phyloP scores from a whole-genome alignment of 30 jellyfish, hydroid and myxozoan genomes.

The Catostylus mosaicus region DNA sequence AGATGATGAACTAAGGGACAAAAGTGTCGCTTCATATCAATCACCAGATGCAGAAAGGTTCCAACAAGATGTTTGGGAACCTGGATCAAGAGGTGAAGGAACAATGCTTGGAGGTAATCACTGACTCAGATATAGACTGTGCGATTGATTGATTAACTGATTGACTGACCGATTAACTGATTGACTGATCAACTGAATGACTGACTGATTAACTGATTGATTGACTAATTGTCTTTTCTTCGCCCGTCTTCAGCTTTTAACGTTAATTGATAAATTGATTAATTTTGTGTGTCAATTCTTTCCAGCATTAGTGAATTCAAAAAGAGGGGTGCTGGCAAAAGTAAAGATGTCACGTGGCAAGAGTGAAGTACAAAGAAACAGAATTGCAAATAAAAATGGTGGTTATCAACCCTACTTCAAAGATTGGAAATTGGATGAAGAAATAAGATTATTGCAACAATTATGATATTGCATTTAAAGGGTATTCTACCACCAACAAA shows the following conservation, averaged over 20 bases:
- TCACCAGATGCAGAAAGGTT: conserved; percentile 74
- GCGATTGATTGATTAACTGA: not conserved
- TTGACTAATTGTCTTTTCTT: not conserved
- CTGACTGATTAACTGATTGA: not conserved
- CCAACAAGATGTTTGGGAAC: conserved; percentile 94
- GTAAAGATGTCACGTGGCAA: not conserved
- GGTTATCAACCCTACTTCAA: conserved; percentile 27
- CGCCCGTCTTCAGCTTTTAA: not conserved
- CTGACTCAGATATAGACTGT: not conserved
- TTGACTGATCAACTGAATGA: not conserved
- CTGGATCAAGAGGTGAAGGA: conserved; percentile 87
- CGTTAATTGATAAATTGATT: not conserved
- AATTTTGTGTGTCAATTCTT: not conserved
- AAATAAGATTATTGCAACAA: conserved; percentile 41
- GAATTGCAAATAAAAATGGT: conserved; percentile 2
- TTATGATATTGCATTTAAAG: not conserved
- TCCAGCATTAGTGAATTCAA: conserved; percentile 61
- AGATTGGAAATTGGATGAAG: conserved; percentile 64
- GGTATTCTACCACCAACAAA: no score
- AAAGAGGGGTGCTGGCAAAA: conserved; percentile 48
- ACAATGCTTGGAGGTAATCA: conserved; percentile 72
- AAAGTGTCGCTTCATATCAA: conserved; percentile 31
- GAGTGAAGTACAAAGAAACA: conserved; percentile 8
- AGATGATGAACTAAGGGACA: conserved; percentile 51
- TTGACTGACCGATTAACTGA: not conserved